Evolutionary conservation across 2,113 vertebrate species (phyloP).

Genomic region (Phylloscopus trochiloides): DNA sequence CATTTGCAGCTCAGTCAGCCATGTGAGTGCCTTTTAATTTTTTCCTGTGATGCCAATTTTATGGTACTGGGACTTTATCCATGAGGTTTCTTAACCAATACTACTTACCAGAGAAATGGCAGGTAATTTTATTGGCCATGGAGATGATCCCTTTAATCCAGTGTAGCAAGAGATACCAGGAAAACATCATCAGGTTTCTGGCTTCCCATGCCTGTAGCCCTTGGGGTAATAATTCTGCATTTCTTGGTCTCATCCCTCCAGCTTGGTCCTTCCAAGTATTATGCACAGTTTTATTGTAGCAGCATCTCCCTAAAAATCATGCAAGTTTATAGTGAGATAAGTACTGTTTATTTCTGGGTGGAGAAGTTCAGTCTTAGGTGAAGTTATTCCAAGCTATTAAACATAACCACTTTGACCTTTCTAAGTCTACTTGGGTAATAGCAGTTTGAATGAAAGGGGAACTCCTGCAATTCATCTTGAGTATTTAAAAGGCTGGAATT

Average conservation of each 20-base stretch:
- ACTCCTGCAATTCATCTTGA: not conserved
- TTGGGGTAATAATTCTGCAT: not conserved
- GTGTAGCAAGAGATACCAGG: not conserved
- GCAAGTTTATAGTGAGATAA: not conserved
- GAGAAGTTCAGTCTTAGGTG: not conserved
- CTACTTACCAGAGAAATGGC: not conserved
- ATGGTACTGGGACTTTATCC: not conserved
- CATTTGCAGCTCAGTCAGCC: not conserved
- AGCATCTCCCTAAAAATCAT: not conserved
- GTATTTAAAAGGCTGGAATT: not conserved
- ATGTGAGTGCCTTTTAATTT: constrained; percentile 47
- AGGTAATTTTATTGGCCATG: not conserved
- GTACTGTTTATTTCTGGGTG: not conserved
- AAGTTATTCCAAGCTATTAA: not conserved
- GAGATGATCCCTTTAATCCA: not conserved
- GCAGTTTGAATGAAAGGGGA: not conserved
- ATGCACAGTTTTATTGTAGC: not conserved
- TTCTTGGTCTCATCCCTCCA: not conserved
- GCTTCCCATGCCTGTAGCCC: not conserved
- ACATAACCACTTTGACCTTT: not conserved
- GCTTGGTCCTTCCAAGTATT: not conserved
- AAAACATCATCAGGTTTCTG: not conserved
- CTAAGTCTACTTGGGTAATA: not conserved
- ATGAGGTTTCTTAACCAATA: not conserved
- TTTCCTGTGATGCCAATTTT: not conserved